Percentiles rank a stretch among this genome's conserved stretches.
Evolutionary conservation across 2,888 invertebrate genomes (phyloP).

Genomic region (Strigamia maritima): DNA sequence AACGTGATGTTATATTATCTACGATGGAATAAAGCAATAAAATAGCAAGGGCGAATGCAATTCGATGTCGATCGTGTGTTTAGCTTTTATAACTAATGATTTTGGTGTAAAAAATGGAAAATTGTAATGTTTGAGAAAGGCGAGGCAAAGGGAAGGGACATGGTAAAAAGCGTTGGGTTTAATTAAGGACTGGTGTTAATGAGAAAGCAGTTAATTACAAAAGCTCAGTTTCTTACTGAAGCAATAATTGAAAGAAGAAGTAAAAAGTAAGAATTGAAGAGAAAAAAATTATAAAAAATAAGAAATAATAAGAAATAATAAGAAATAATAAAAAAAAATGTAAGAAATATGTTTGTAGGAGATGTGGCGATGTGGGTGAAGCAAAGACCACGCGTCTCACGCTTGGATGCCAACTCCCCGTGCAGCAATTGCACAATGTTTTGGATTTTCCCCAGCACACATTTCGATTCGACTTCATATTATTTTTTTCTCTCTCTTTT

Average conservation of each 20-base stretch:
- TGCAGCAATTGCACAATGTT: background rate
- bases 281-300: background rate
- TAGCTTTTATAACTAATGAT: no score
- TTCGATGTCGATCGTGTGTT: no score
- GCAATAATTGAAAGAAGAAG: background rate
- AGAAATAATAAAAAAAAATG: background rate
- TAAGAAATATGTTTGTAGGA: background rate
- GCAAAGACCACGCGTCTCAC: background rate
- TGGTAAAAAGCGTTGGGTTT: constrained; percentile 1
- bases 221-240: background rate
- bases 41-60: no score
- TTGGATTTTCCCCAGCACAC: background rate
- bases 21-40: no score
- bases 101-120: background rate
- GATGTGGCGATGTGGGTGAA: background rate
- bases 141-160: no score
- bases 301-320: background rate
- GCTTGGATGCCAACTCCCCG: background rate
- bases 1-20: no score
- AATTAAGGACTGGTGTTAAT: constrained; percentile 25
- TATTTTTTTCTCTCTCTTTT: background rate
- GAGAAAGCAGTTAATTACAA: constrained; percentile 27
- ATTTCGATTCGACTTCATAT: background rate
- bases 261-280: background rate
- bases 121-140: background rate